Conservation (phyloP, 2,797 vertebrate species). For the Semaprochilodus insignis region DNA sequence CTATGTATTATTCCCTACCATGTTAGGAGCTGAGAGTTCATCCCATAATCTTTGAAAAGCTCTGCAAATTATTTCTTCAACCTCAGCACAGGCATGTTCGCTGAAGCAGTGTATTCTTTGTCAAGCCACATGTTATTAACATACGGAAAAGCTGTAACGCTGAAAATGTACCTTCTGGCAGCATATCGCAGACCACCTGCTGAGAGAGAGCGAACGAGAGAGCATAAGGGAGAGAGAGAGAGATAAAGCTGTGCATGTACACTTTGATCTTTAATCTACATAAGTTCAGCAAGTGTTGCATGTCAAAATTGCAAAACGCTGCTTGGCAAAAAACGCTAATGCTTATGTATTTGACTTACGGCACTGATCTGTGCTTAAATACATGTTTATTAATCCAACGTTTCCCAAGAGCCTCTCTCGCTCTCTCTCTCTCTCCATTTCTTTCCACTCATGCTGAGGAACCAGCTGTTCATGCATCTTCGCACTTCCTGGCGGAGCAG, state of each 20-base stretch:
- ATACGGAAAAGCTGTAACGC: slow-evolving; percentile 12
- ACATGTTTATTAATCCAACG: not conserved
- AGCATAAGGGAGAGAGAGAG: slow-evolving; percentile 4
- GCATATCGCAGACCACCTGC: slow-evolving; percentile 24
- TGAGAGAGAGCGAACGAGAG: slow-evolving; percentile 20
- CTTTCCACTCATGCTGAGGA: not conserved
- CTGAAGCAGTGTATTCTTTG: not conserved
- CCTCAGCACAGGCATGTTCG: not conserved
- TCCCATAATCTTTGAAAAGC: not conserved
- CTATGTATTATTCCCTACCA: not conserved
- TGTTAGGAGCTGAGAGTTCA: not conserved
- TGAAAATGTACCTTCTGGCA: slow-evolving; percentile 14
- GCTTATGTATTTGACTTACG: not conserved
- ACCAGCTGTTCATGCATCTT: slow-evolving; percentile 7
- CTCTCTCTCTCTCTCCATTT: not conserved
- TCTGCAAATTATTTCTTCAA: not conserved
- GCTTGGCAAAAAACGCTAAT: not conserved
- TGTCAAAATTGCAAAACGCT: not conserved
- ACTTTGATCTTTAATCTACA: slow-evolving; percentile 8
- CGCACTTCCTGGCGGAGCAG: not conserved
- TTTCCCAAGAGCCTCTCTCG: not conserved
- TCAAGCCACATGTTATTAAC: slow-evolving; percentile 16
- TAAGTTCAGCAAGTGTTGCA: slow-evolving; percentile 1
- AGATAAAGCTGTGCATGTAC: slow-evolving; percentile 27
- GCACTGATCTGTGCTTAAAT: not conserved